Evolutionary conservation across 1,140 invertebrate species (phyloP), one percentile per base, ranked within the genome.

Genomic region (Apolygus lucorum): DNA sequence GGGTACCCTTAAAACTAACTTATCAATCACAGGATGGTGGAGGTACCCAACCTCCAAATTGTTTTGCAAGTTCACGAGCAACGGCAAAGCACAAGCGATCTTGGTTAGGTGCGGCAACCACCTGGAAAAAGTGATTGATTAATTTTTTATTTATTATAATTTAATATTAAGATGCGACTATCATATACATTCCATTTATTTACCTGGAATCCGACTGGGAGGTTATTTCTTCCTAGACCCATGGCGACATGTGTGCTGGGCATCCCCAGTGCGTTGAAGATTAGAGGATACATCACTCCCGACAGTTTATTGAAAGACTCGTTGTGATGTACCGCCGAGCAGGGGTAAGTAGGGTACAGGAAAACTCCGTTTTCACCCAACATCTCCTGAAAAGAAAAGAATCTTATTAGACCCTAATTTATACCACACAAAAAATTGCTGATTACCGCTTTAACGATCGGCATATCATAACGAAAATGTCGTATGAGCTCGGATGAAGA

Each of bases 31-130:
- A 14, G 11, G 54, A 59, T 4, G 54, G 29, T 22, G 77, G 77
- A 52, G 79, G 76, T 28, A 78, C 68, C 92, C 92, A 95, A 1
- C 92, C 92, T 8, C 91, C 90, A 78, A 93, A 91, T 0, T 79
- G 84, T 64, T 82, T 82, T 75, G 94, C 91, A n/a, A 96, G 76
- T 72, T 91, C 86, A 72, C 81, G 76, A 0, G 92, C 92, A 1
- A 93, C 84, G 1, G 86, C 85, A 26, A 95, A 76, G 70, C 88
- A 89, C 0, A 93, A 76, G 52, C 87, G 82, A 78, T 96, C 93
- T 76, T 87, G 84, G 75, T 84, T 76, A 4, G 83, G 81, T 0
- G 78, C 83, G 0, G 85, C 86, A 70, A 87, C 78, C 0, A 86
- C 81, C 85, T 86, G 77, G 1, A 77, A 76, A 28, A 13, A 29